Evolutionary conservation across 2,113 vertebrate genomes (phyloP), one percentile per base, ranked within the genome.

Genomic region (Alligator sinensis): DNA sequence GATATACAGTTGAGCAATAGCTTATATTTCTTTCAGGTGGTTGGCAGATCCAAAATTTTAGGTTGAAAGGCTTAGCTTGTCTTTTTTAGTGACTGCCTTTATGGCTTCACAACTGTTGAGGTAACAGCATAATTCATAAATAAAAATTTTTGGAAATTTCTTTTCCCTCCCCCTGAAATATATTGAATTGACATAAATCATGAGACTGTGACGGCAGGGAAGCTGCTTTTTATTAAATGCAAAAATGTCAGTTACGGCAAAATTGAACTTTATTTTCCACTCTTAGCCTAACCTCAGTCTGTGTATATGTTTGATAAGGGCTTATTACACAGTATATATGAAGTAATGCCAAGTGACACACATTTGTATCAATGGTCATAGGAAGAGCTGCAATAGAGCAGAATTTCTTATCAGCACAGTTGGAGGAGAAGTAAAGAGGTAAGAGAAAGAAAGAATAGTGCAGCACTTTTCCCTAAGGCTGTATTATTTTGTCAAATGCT

Each of bases 21-120:
- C 27, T 54, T 6, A 12, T 68, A 38, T 75, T 59, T 30, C 74
- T 88, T 93, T 47, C 19, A 1, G 12, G 30, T 28, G 59, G 13
- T 16, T 25, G 74, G 11, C 1, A 77, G 25, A 93, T 21, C 72
- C 58, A 34, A 58, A 1, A 1, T 22, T 55, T 9, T 82, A 63
- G 55, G 13, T 74, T 94, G 82, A 58, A 89, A 81, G 58, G 59
- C 89, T 66, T 16, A 91, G 66, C 28, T 75, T 6, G 4, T 9
- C 27, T 63, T 63, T 63, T 27, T 63, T 82, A 38, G 11, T 60
- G 58, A 81, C 66, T 38, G 58, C 18, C 70, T 88, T 91, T 60
- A 24, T 84, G 62, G 62, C 89, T 77, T 58, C 15, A 2, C 21
- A 88, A 61, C 62, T 79, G 83, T 3, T 61, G 54, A 88, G 38